Percentiles rank a stretch among this genome's conserved stretches.
These are phyloP conservation scores for Limnephilus marmoratus DNA, from an alignment of 2,888 invertebrate species.

Conservation along the genomic window DNA sequence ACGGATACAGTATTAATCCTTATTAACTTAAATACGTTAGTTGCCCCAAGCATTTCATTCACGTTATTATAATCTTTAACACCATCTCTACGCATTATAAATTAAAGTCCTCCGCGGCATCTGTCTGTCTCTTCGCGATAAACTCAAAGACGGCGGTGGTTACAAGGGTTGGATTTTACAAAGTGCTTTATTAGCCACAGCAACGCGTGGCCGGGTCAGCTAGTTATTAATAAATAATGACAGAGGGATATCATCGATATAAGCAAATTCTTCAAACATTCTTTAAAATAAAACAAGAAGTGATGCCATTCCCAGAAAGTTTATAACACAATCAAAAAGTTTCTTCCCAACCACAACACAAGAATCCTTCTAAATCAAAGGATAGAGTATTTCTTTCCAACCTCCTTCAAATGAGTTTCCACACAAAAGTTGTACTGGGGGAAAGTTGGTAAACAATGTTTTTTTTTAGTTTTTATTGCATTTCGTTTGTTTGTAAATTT, in stretches of 20 bases:
- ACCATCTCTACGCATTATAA: no score
- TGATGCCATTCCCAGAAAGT: not conserved
- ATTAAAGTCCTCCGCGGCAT: no score
- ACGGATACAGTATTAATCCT: no score
- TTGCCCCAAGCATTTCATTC: no score
- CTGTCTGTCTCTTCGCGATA: no score
- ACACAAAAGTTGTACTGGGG: not conserved
- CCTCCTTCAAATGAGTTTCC: not conserved
- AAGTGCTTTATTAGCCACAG: no score
- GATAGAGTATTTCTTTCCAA: not conserved
- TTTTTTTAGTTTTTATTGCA: slow-evolving; percentile 48
- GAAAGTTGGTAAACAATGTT: slow-evolving; percentile 33
- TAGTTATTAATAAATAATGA: not conserved
- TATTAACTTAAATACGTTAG: no score
- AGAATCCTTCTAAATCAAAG: not conserved
- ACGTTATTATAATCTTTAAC: no score
- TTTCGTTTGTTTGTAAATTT: no score
- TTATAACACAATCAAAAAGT: not conserved
- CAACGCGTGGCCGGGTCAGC: no score
- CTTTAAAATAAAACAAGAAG: slow-evolving; percentile 21
- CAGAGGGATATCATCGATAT: not conserved
- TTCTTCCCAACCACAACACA: not conserved
- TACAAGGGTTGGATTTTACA: no score
- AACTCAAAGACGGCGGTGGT: no score
- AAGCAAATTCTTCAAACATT: not conserved